Conservation (phyloP, 1,140 invertebrate genomes). For the Brachionus paranguensis region DNA sequence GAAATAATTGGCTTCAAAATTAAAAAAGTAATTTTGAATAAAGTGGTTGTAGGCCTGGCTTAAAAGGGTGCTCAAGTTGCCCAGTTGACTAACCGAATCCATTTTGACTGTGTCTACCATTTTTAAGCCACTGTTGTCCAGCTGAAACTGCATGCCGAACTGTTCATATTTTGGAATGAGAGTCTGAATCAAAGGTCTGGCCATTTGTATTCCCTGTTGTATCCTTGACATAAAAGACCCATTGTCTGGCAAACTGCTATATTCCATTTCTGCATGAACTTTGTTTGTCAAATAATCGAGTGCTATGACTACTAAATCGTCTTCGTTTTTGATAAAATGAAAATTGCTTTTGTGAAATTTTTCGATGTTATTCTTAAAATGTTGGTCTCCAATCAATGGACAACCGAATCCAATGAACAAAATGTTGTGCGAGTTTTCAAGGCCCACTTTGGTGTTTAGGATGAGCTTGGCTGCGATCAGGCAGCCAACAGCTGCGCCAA, state of each 20-base stretch:
- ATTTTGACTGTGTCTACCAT: not conserved
- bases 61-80: not conserved
- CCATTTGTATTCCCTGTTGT: not conserved
- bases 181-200: not conserved
- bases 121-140: not conserved
- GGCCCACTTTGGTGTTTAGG: not conserved
- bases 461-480: not conserved
- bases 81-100: not conserved
- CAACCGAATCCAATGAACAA: slow-evolving; percentile 7
- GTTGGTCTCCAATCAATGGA: not conserved
- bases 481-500: not conserved
- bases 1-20: not conserved
- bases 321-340: slow-evolving; percentile 25
- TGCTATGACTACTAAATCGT: not conserved
- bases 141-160: not conserved
- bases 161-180: not conserved
- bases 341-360: not conserved
- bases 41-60: not conserved
- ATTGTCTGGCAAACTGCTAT: not conserved
- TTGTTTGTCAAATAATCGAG: not conserved
- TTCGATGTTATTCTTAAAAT: slow-evolving; percentile 2
- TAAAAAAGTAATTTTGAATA: not conserved
- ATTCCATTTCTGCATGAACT: not conserved
- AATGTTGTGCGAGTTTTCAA: not conserved
- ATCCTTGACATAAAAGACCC: not conserved